Evolutionary conservation across 2,888 invertebrate species (phyloP).

Genomic region (Arrhopalites spinosus): DNA sequence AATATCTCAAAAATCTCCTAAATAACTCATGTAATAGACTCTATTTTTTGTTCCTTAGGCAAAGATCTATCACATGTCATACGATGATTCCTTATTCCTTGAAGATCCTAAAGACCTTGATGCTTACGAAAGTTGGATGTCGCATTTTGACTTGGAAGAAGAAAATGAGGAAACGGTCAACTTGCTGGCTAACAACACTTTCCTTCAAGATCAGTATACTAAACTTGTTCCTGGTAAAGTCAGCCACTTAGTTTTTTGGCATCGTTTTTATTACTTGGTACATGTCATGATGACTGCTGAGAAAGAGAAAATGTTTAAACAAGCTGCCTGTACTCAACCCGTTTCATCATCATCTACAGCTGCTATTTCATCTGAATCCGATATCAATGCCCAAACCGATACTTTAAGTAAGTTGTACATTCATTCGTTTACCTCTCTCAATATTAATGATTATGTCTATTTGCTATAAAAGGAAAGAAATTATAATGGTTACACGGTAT

Average conservation of each 20-base stretch:
- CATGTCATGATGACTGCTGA: constrained; percentile 38
- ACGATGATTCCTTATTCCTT: constrained; percentile 50
- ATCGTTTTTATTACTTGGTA: constrained; percentile 54
- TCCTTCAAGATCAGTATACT: constrained; percentile 53
- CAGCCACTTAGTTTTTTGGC: constrained; percentile 55
- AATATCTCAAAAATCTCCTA: no score
- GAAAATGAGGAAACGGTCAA: constrained; percentile 49
- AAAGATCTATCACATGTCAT: constrained; percentile 51
- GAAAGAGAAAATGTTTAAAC: constrained; percentile 20
- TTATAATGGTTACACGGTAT: no score
- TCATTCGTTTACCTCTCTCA: no score
- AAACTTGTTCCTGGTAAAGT: constrained; percentile 55
- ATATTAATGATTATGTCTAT: no score
- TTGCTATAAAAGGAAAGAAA: no score
- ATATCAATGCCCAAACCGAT: constrained; percentile 14
- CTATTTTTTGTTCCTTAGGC: constrained; percentile 38
- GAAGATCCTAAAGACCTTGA: constrained; percentile 53
- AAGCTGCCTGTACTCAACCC: constrained; percentile 16
- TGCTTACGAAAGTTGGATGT: constrained; percentile 51
- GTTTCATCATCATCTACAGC: constrained; percentile 9
- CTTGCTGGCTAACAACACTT: constrained; percentile 49
- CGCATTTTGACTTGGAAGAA: constrained; percentile 51
- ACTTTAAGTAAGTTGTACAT: constrained; percentile 20
- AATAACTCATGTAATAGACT: neutral
- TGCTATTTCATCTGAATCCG: neutral